Percentiles rank a stretch among this genome's conserved stretches.
phyloP scores from a whole-genome alignment of 2,113 vertebrate species.

The Nasalis larvatus region DNA sequence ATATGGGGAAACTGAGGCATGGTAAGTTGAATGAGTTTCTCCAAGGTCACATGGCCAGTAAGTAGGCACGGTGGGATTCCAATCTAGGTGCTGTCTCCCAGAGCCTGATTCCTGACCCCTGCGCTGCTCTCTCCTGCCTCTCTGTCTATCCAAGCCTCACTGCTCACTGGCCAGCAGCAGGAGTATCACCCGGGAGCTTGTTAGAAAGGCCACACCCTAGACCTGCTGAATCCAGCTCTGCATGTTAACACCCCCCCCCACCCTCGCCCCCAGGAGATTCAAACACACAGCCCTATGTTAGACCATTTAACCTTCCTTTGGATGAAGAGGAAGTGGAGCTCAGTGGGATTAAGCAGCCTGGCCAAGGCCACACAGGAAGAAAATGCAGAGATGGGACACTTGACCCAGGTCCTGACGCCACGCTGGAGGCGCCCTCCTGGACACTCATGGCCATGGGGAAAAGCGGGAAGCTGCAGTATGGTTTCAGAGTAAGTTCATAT shows the following conservation, averaged over 20 bases:
- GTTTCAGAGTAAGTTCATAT: background rate
- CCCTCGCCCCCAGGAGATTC: background rate
- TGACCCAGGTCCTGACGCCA: background rate
- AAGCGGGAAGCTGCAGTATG: conserved; percentile 31
- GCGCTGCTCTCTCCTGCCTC: too few relatives aligned
- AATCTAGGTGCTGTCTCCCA: background rate
- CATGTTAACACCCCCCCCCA: background rate
- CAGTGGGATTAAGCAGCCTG: too few relatives aligned
- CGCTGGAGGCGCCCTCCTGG: background rate
- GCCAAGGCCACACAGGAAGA: background rate
- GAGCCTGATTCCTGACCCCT: background rate
- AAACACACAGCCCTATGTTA: accelerated
- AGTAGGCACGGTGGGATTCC: background rate
- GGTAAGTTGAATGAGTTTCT: background rate
- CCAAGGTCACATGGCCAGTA: too few relatives aligned
- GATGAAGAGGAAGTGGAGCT: background rate
- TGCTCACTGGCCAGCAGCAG: background rate
- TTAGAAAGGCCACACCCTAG: background rate
- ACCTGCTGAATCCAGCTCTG: background rate
- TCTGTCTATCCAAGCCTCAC: background rate
- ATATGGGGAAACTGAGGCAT: background rate
- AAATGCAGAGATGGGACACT: background rate
- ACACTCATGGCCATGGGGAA: background rate
- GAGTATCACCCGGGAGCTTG: too few relatives aligned
- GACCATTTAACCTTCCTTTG: background rate